Percentiles rank a stretch among this genome's conserved stretches.
phyloP scores from a whole-genome alignment of 2,113 vertebrate genomes.

The Entelurus aequoreus region DNA sequence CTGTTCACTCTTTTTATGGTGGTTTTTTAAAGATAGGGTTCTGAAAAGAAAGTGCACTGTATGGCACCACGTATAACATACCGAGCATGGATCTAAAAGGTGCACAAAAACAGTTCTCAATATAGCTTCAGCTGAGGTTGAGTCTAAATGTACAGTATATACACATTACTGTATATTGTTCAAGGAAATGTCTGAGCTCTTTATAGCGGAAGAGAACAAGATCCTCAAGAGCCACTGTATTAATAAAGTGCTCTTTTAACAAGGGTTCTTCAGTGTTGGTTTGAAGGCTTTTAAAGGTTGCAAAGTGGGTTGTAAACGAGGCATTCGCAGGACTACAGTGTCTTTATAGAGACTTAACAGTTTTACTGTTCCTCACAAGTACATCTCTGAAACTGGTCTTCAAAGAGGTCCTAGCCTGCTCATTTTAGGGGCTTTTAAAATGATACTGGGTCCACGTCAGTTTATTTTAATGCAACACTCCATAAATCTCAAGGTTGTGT shows the following conservation, averaged over 20 bases:
- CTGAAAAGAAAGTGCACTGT: conserved; percentile 33
- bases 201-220: conserved; percentile 3
- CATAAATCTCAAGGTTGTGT: too few relatives aligned
- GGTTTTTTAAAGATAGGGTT: conserved; percentile 50
- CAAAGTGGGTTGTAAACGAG: conserved; percentile 57
- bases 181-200: not conserved
- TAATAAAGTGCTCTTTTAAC: conserved; percentile 56
- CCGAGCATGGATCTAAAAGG: conserved; percentile 35
- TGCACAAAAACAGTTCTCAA: conserved; percentile 27
- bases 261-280: conserved; percentile 43
- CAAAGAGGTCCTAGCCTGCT: too few relatives aligned
- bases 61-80: conserved; percentile 10
- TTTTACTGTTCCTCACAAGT: conserved; percentile 45
- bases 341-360: conserved; percentile 39
- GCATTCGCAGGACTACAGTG: conserved; percentile 39
- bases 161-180: not conserved
- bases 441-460: too few relatives aligned
- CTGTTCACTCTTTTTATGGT: conserved; percentile 31
- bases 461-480: too few relatives aligned
- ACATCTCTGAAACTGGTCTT: conserved; percentile 27
- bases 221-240: conserved; percentile 32
- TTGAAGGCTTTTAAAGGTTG: conserved; percentile 54
- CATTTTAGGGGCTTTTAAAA: too few relatives aligned
- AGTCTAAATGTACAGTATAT: conserved; percentile 19
- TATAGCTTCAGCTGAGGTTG: conserved; percentile 25